phyloP scores from a whole-genome alignment of 2,113 vertebrate genomes.

The Syngnathus typhle region DNA sequence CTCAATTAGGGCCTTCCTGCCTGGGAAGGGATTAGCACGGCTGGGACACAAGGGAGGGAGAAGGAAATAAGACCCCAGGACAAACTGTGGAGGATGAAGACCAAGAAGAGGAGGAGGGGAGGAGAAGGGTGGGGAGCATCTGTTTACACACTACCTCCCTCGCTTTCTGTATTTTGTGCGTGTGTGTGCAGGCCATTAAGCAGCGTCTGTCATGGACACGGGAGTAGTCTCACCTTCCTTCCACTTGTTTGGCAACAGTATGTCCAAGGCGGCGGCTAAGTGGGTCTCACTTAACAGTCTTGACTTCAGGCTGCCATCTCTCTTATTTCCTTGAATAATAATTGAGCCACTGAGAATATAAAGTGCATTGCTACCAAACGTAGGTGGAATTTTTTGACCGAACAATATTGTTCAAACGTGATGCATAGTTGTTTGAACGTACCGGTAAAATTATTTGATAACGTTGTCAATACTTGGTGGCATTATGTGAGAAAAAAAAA shows the following conservation, averaged over 20 bases:
- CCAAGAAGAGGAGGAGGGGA: conserved; percentile 15
- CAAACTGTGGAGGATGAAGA: conserved; percentile 59
- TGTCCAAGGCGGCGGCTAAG: conserved; percentile 54
- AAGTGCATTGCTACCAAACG: not conserved
- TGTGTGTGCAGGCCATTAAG: not conserved
- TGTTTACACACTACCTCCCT: conserved; percentile 33
- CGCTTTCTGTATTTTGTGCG: not conserved
- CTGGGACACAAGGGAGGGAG: conserved; percentile 74
- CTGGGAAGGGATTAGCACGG: conserved; percentile 78
- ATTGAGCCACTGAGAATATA: conserved; percentile 14
- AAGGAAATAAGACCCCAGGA: conserved; percentile 74
- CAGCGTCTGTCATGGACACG: not conserved
- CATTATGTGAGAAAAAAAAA: too few species aligned
- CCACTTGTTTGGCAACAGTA: conserved; percentile 9
- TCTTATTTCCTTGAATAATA: conserved; percentile 65
- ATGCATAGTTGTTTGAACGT: too few species aligned
- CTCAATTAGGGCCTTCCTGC: conserved; percentile 82
- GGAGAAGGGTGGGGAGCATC: conserved; percentile 44
- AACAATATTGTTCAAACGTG: too few species aligned
- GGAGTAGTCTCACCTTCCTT: conserved; percentile 3
- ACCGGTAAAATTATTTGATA: too few species aligned
- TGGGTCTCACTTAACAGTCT: conserved; percentile 39
- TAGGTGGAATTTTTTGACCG: too few species aligned
- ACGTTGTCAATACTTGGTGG: too few species aligned
- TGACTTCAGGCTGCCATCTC: conserved; percentile 42